phyloP scores from a whole-genome alignment of 2,113 vertebrate species.

The Colinus virginianus region DNA sequence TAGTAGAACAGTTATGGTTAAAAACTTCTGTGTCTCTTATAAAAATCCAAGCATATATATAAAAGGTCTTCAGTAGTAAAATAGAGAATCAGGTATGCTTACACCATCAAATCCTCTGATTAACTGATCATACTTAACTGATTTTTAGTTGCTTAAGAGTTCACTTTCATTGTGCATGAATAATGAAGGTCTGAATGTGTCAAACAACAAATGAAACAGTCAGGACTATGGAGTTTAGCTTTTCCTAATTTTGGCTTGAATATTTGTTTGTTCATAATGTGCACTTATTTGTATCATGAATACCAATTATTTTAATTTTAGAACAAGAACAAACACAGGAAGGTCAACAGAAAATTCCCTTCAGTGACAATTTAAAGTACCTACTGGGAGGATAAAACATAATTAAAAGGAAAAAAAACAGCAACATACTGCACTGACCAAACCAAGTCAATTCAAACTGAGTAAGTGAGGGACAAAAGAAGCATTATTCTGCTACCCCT shows the following conservation, averaged over 20 bases:
- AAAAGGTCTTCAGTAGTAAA: not conserved
- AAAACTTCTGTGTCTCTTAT: not conserved
- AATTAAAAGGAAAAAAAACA: not conserved
- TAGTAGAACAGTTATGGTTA: not conserved
- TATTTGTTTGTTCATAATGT: not conserved
- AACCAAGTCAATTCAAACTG: not conserved
- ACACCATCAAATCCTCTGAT: not conserved
- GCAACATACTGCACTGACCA: not conserved
- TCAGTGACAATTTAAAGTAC: not conserved
- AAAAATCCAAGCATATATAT: not conserved
- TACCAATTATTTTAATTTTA: not conserved
- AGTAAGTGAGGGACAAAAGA: not conserved
- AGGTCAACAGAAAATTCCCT: not conserved
- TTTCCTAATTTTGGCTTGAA: not conserved
- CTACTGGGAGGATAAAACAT: not conserved
- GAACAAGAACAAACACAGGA: not conserved
- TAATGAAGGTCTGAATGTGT: not conserved
- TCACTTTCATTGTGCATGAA: not conserved
- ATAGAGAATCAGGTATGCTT: not conserved
- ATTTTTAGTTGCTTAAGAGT: not conserved
- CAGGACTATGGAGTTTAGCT: not conserved
- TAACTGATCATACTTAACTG: not conserved
- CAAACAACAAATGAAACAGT: slow-evolving; percentile 10
- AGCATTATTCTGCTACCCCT: not conserved
- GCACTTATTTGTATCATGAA: not conserved